Conservation (phyloP, 2,113 vertebrate genomes). For the Neolamprologus falcicula region DNA sequence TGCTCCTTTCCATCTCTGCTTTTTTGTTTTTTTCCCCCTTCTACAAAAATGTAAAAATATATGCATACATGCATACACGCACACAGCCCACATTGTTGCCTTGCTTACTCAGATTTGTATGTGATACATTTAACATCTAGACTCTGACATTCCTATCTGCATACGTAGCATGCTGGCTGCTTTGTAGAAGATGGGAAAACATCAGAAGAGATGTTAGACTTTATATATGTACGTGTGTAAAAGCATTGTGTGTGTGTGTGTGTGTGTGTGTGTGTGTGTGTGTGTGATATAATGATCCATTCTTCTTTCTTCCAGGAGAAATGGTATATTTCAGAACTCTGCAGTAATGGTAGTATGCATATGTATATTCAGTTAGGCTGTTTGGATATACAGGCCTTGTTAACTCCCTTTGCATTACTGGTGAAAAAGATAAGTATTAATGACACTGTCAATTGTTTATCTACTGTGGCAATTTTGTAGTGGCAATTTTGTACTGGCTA, state of each 20-base stretch:
- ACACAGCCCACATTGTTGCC: not conserved
- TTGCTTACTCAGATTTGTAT: not conserved
- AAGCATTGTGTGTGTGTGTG: not conserved
- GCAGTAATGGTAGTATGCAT: not conserved
- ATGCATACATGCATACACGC: not conserved
- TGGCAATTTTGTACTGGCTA: not conserved
- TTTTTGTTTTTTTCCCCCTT: not conserved
- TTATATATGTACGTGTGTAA: not conserved
- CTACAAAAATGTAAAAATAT: not conserved
- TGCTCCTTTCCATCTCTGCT: not conserved
- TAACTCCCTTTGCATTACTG: not conserved
- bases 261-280: not conserved
- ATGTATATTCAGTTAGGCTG: not conserved
- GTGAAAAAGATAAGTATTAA: not conserved
- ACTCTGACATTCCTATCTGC: not conserved
- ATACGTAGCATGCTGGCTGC: not conserved
- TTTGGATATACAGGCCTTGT: not conserved
- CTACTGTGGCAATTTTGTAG: not conserved
- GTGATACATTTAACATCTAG: conserved; percentile 17
- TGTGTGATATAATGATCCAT: not conserved
- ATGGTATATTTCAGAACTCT: not conserved
- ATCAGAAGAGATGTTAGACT: not conserved
- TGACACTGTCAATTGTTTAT: not conserved
- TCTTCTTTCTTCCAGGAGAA: not conserved
- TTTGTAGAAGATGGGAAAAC: not conserved